These are phyloP conservation scores for Lymantria dispar DNA, from an alignment of 2,888 invertebrate genomes.

Conservation along the genomic window DNA sequence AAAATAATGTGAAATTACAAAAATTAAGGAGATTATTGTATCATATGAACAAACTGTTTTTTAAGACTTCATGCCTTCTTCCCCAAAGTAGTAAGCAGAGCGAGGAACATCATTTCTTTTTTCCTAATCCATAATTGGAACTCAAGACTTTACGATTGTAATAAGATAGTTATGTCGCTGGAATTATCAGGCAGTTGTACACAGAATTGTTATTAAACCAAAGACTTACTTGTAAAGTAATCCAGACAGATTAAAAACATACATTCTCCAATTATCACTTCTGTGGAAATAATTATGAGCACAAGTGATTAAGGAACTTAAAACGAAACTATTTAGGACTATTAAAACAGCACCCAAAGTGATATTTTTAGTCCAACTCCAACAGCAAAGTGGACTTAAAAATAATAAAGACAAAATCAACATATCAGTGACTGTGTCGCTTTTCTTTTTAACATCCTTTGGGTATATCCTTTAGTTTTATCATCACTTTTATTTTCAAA, in stretches of 20 bases:
- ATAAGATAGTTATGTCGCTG: too few species aligned
- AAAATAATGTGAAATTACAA: too few species aligned
- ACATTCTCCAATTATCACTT: slow-evolving; percentile 91
- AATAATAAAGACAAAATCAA: slow-evolving; percentile 48
- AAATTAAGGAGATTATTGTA: too few species aligned
- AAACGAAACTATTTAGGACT: slow-evolving; percentile 41
- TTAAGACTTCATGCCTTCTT: too few species aligned
- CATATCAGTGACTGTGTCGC: slow-evolving; percentile 55
- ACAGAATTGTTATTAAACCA: too few species aligned
- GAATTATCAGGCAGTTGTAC: too few species aligned
- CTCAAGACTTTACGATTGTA: too few species aligned
- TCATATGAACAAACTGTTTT: too few species aligned
- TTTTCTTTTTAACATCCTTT: slow-evolving; percentile 49
- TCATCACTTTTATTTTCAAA: slow-evolving; percentile 83
- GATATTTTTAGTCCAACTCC: slow-evolving; percentile 50
- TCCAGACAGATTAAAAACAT: slow-evolving; percentile 87
- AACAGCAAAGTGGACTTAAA: slow-evolving; percentile 51
- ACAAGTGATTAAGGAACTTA: slow-evolving; percentile 74
- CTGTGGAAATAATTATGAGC: slow-evolving; percentile 93
- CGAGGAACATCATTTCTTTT: too few species aligned
- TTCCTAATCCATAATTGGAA: too few species aligned
- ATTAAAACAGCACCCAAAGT: slow-evolving; percentile 48
- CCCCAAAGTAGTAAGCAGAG: too few species aligned
- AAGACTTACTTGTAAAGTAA: slow-evolving; percentile 83
- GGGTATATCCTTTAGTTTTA: slow-evolving; percentile 81